Conservation (phyloP, 2,888 invertebrate genomes). For the Trichogramma evanescens region DNA sequence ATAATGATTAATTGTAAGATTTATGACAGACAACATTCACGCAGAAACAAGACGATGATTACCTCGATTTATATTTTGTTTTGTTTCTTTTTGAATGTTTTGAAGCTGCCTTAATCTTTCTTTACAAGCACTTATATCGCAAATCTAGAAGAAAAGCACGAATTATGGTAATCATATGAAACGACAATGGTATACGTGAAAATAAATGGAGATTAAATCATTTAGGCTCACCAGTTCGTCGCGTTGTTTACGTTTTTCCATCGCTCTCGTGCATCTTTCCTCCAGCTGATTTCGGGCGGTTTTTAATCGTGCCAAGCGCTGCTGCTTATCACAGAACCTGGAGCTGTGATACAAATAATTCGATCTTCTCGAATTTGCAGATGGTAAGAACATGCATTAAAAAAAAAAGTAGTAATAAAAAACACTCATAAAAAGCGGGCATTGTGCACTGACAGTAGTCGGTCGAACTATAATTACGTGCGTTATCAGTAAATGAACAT, state of each 20-base stretch:
- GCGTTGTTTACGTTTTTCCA: constrained; percentile 45
- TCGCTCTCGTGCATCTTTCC: constrained; percentile 52
- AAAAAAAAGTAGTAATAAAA: no score
- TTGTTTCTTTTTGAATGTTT: constrained; percentile 53
- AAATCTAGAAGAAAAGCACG: constrained; percentile 42
- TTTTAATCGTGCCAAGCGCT: constrained; percentile 54
- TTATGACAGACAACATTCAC: background rate
- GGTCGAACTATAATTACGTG: no score
- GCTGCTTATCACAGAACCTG: constrained; percentile 60
- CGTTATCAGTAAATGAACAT: no score
- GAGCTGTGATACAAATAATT: constrained; percentile 16
- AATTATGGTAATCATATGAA: no score
- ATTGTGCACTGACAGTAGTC: no score
- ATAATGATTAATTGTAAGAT: background rate
- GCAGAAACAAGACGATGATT: constrained; percentile 1
- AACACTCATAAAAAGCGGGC: no score
- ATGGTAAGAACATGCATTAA: no score
- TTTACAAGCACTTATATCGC: constrained; percentile 56
- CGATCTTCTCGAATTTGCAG: no score
- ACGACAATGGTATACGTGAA: no score
- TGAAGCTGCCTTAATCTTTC: constrained; percentile 55
- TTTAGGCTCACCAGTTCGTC: constrained; percentile 40
- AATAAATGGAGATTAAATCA: no score
- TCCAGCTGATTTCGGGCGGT: constrained; percentile 52
- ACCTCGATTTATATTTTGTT: constrained; percentile 46